Conservation (phyloP, 2,888 invertebrate species). For the Coremacera marginata region DNA sequence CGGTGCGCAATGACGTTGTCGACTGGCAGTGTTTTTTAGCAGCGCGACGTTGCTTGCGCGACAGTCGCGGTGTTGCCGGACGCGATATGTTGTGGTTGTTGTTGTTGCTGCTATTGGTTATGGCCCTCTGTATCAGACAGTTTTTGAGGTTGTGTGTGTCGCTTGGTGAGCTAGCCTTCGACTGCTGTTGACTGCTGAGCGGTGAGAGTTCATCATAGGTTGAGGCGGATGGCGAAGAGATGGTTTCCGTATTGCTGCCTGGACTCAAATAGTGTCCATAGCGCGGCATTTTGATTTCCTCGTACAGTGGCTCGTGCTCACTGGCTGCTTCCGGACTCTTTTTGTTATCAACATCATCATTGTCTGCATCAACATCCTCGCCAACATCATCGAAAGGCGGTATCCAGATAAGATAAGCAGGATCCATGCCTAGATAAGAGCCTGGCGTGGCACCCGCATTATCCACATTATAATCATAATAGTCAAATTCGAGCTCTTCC, state of each 20-base stretch:
- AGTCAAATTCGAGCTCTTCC: conserved; percentile 85
- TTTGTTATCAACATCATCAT: conserved; percentile 70
- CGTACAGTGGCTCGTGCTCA: conserved; percentile 61
- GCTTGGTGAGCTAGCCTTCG: conserved; percentile 63
- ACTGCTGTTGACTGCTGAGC: conserved; percentile 58
- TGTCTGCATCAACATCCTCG: conserved; percentile 78
- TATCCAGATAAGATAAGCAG: conserved; percentile 89
- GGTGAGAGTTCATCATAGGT: conserved; percentile 66
- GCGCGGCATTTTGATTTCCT: conserved; percentile 71
- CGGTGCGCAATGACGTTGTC: conserved; percentile 46
- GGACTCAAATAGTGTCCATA: conserved; percentile 68
- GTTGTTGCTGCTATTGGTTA: conserved; percentile 34
- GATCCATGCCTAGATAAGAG: conserved; percentile 90
- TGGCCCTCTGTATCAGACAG: conserved; percentile 46
- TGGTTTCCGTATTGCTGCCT: conserved; percentile 75
- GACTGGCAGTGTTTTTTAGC: conserved; percentile 54
- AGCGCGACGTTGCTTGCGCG: conserved; percentile 57
- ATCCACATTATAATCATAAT: conserved; percentile 90
- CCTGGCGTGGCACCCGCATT: conserved; percentile 87
- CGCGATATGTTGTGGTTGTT: conserved; percentile 39
- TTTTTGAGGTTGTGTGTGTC: conserved; percentile 54
- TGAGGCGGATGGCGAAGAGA: conserved; percentile 72
- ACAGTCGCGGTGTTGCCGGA: conserved; percentile 57
- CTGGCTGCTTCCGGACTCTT: conserved; percentile 62
- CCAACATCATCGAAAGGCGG: conserved; percentile 84